phyloP scores from a whole-genome alignment of 2,888 invertebrate genomes.

The Pseudanteris insignis region DNA sequence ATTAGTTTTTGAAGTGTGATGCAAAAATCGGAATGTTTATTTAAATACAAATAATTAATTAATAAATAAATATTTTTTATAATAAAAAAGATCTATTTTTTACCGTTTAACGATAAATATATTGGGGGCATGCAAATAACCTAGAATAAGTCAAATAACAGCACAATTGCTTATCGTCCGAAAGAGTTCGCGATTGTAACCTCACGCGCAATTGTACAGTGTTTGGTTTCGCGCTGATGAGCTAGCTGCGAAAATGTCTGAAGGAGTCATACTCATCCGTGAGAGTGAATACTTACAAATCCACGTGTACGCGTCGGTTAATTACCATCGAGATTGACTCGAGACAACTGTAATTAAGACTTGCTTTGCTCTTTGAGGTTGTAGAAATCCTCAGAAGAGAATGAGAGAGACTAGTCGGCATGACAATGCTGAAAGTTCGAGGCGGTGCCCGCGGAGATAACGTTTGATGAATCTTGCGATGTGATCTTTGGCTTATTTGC shows the following conservation, averaged over 20 bases:
- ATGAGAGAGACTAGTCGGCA: conserved; percentile 38
- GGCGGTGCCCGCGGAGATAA: conserved; percentile 34
- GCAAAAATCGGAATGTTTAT: too few species aligned
- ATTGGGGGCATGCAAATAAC: neutral
- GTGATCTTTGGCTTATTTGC: conserved; percentile 45
- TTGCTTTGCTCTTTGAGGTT: conserved; percentile 58
- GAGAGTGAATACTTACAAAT: conserved; percentile 45
- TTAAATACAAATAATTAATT: neutral
- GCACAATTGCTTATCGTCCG: too few species aligned
- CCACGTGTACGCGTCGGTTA: conserved; percentile 52
- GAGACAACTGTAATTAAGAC: conserved; percentile 66
- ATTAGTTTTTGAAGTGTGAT: too few species aligned
- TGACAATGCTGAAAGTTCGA: conserved; percentile 36
- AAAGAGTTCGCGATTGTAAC: conserved; percentile 10
- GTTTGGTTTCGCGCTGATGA: conserved; percentile 42
- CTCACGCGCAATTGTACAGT: conserved; percentile 28
- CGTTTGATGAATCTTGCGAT: conserved; percentile 41
- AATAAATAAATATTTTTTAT: too few species aligned
- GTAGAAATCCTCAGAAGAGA: conserved; percentile 32
- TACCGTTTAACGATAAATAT: neutral
- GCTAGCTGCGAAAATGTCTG: conserved; percentile 43
- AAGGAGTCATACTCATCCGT: conserved; percentile 39
- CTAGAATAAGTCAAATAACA: too few species aligned
- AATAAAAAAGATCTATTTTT: neutral
- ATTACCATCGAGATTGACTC: conserved; percentile 67